Conservation (phyloP, 2,113 vertebrate species). For the Dromaius novaehollandiae region DNA sequence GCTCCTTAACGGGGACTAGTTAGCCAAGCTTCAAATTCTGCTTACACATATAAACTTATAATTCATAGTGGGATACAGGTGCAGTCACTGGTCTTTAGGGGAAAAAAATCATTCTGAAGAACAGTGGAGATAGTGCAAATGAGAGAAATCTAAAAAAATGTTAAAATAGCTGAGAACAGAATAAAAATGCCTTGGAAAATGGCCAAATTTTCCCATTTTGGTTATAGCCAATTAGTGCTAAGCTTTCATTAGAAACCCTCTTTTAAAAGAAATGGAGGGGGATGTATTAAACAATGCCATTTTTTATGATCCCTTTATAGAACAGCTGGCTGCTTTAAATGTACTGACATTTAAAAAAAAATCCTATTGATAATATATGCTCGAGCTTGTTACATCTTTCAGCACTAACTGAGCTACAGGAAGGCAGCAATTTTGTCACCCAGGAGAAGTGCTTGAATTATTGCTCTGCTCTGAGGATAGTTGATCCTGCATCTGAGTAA, state of each 20-base stretch:
- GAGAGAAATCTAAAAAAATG: background rate
- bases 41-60: background rate
- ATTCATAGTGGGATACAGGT: background rate
- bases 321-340: background rate
- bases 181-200: background rate
- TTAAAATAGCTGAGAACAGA: background rate
- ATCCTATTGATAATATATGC: background rate
- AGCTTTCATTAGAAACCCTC: background rate
- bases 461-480: background rate
- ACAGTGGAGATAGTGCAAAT: background rate
- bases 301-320: background rate
- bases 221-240: background rate
- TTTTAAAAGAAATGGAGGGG: background rate
- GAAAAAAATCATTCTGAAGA: background rate
- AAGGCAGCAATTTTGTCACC: constrained; percentile 7
- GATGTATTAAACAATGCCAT: background rate
- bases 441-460: background rate
- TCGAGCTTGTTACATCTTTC: background rate
- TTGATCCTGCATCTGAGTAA: background rate
- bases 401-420: background rate
- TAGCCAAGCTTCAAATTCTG: background rate
- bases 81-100: background rate
- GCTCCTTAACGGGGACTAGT: background rate
- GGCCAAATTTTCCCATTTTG: background rate
- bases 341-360: background rate